These are phyloP conservation scores for Chydorus sphaericus DNA, from an alignment of 2,888 invertebrate genomes.

Conservation along the genomic window DNA sequence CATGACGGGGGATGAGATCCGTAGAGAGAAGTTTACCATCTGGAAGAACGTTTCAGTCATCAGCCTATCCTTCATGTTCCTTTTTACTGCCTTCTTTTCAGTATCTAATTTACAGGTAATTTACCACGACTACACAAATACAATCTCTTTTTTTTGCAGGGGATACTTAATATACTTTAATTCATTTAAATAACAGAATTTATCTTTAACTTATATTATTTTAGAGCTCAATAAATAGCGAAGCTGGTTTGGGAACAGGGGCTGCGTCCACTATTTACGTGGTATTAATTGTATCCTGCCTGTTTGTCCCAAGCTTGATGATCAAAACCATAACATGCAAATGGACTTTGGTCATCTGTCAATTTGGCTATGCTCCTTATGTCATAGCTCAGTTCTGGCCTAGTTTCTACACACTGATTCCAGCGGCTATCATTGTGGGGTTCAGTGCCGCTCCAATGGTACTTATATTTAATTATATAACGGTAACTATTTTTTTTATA, in stretches of 20 bases:
- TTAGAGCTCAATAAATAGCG: conserved; percentile 74
- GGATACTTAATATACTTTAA: no score
- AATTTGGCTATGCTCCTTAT: conserved; percentile 86
- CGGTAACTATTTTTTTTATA: no score
- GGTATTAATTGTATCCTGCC: conserved; percentile 82
- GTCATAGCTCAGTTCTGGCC: conserved; percentile 81
- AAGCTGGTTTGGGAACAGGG: conserved; percentile 76
- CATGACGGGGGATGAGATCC: conserved; percentile 8
- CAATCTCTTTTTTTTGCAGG: no score
- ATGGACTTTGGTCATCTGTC: conserved; percentile 83
- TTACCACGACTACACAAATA: no score
- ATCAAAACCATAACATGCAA: conserved; percentile 89
- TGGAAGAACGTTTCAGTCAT: conserved; percentile 81
- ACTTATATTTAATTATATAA: no score
- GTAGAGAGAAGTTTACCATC: conserved; percentile 38
- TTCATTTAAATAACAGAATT: no score
- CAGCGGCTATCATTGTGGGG: conserved; percentile 75
- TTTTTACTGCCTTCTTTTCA: conserved; percentile 91
- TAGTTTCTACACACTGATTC: conserved; percentile 93
- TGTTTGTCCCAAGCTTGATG: conserved; percentile 80
- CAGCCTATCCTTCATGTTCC: conserved; percentile 84
- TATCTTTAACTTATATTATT: neutral
- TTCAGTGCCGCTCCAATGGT: conserved; percentile 83
- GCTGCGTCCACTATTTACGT: conserved; percentile 83
- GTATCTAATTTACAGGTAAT: conserved; percentile 64